phyloP scores from a whole-genome alignment of 2,888 invertebrate species.

The Operophtera brumata region DNA sequence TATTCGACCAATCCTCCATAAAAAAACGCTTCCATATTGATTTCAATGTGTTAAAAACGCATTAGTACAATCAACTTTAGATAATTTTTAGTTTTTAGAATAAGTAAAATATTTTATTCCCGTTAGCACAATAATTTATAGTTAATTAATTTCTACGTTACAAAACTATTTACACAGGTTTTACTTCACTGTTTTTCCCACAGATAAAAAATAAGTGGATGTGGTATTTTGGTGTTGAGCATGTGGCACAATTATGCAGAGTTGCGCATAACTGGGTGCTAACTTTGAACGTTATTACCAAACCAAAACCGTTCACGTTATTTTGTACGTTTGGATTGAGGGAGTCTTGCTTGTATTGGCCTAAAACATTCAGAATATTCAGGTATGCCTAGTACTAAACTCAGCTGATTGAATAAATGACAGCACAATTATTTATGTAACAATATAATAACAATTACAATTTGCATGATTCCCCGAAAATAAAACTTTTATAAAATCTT shows the following conservation, averaged over 20 bases:
- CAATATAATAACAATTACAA: no score
- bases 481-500: no score
- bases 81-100: slow-evolving; percentile 49
- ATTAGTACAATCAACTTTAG: slow-evolving; percentile 66
- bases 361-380: no score
- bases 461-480: no score
- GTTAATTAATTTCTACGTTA: slow-evolving; percentile 45
- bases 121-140: slow-evolving; percentile 50
- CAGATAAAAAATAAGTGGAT: slow-evolving; percentile 22
- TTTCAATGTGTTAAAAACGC: slow-evolving; percentile 47
- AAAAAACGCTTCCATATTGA: slow-evolving; percentile 52
- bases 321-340: no score
- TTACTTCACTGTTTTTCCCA: slow-evolving; percentile 30
- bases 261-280: no score
- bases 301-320: no score
- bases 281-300: no score
- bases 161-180: slow-evolving; percentile 30
- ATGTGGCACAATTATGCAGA: neutral
- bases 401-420: no score
- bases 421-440: no score
- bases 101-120: slow-evolving; percentile 28
- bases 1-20: slow-evolving; percentile 46
- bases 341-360: no score
- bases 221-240: slow-evolving; percentile 1
- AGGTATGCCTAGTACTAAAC: no score